A percentile compares a stretch with the other conserved stretches of the same genome.
Conservation (phyloP, 2,113 vertebrate species). For the Ameiurus melas region DNA sequence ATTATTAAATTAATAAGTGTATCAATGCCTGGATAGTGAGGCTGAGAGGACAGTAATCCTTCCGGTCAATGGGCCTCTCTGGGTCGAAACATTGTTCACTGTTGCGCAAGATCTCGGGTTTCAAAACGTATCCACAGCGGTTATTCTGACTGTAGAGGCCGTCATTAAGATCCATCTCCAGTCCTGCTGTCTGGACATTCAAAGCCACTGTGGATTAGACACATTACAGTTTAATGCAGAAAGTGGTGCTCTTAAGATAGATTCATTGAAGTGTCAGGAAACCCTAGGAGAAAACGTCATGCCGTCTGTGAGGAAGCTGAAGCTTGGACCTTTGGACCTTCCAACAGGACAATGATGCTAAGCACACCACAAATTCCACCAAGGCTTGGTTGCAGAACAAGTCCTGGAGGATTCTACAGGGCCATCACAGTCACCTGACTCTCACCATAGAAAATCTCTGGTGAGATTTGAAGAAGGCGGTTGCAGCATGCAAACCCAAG, state of each 20-base stretch:
- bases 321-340: too few relatives aligned
- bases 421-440: too few relatives aligned
- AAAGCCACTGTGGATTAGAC: constrained; percentile 78
- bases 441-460: too few relatives aligned
- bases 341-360: too few relatives aligned
- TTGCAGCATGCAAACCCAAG: too few relatives aligned
- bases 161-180: constrained; percentile 92
- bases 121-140: constrained; percentile 85
- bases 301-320: too few relatives aligned
- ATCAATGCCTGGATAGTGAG: constrained; percentile 80
- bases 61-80: constrained; percentile 68
- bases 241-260: neutral
- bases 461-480: too few relatives aligned
- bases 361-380: too few relatives aligned
- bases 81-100: constrained; percentile 76
- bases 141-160: constrained; percentile 88
- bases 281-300: too few relatives aligned
- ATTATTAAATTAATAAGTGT: neutral
- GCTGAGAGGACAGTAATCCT: constrained; percentile 65
- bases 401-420: too few relatives aligned
- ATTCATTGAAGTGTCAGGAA: too few relatives aligned
- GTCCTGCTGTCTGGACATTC: constrained; percentile 92
- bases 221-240: neutral
- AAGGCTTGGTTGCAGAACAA: too few relatives aligned
- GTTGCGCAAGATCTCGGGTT: constrained; percentile 84